These are phyloP conservation scores for Calameuta pallipes DNA, from an alignment of 2,888 invertebrate genomes.

Conservation along the genomic window DNA sequence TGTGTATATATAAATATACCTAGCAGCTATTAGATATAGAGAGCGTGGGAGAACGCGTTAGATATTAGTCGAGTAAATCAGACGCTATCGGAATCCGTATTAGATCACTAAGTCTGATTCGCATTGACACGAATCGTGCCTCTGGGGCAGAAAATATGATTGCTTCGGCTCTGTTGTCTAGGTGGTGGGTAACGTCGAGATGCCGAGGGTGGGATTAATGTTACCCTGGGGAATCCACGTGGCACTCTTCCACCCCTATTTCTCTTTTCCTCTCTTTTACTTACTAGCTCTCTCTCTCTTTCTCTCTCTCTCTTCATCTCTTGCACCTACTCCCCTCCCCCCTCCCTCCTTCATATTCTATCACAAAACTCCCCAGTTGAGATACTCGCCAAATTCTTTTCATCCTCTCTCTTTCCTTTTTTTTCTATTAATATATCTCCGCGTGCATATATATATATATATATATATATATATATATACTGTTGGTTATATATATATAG, in stretches of 20 bases:
- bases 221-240: conserved; percentile 62
- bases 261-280: conserved; percentile 29
- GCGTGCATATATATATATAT: not conserved
- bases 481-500: too few relatives aligned
- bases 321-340: too few relatives aligned
- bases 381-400: not conserved
- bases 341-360: not conserved
- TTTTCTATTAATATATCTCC: not conserved
- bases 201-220: conserved; percentile 58
- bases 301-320: conserved; percentile 9
- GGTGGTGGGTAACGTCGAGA: conserved; percentile 26
- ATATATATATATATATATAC: not conserved
- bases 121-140: conserved; percentile 65
- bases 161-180: conserved; percentile 55
- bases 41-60: not conserved
- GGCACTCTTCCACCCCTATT: conserved; percentile 16
- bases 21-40: not conserved
- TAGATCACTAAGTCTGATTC: conserved; percentile 66
- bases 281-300: conserved; percentile 14
- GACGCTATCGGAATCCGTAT: conserved; percentile 62
- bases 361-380: not conserved
- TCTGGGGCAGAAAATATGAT: conserved; percentile 66
- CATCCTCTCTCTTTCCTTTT: too few relatives aligned
- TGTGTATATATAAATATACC: not conserved
- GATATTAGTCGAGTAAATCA: conserved; percentile 54